A percentile compares a stretch with the other conserved stretches of the same genome.
Conservation (phyloP, 2,888 invertebrate species). For the Drosophila imparisetae region DNA sequence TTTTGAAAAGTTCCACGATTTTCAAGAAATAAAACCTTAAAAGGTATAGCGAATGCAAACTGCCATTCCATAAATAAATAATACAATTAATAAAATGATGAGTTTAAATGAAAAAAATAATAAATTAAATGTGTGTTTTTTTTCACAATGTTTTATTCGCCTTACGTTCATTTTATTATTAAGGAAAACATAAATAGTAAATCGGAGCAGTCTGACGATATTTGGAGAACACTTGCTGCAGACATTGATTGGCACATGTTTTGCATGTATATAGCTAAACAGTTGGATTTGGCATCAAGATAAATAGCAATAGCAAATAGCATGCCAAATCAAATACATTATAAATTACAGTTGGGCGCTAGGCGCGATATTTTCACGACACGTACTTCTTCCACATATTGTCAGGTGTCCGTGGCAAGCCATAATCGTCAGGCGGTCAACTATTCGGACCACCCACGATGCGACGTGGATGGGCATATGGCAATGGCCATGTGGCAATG, state of each 20-base stretch:
- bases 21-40: neutral
- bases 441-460: conserved; percentile 46
- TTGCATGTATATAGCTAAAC: neutral
- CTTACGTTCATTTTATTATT: neutral
- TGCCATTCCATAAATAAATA: neutral
- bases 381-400: conserved; percentile 20
- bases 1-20: neutral
- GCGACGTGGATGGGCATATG: conserved; percentile 28
- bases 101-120: conserved; percentile 5
- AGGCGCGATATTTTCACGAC: neutral
- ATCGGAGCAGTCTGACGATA: neutral
- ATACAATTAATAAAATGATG: no score
- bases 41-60: neutral
- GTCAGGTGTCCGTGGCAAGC: conserved; percentile 19
- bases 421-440: conserved; percentile 19
- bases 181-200: no score
- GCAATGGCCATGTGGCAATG: conserved; percentile 19
- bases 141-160: neutral
- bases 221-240: neutral
- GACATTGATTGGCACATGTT: neutral
- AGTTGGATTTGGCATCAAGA: neutral
- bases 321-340: conserved; percentile 4
- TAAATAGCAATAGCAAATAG: neutral
- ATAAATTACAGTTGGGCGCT: neutral
- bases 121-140: neutral